Conservation (phyloP, 2,797 vertebrate genomes). For the Sebastes diaconus region DNA sequence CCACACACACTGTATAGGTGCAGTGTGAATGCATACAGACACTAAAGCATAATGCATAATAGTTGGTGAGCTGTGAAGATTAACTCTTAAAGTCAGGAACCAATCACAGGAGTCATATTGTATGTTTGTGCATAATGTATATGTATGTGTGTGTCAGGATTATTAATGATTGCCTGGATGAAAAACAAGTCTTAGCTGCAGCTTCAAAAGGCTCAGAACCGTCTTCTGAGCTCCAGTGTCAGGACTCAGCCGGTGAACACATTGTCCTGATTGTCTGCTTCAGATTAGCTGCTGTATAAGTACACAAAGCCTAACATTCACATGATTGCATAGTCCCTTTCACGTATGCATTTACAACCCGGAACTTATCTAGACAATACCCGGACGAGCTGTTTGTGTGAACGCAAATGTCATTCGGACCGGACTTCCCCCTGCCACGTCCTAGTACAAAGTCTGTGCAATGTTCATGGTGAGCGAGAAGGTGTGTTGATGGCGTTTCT, state of each 20-base stretch:
- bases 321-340: background rate
- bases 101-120: background rate
- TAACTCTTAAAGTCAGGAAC: background rate
- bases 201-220: slow-evolving; percentile 3
- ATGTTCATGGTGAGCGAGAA: too few relatives aligned
- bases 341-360: too few relatives aligned
- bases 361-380: too few relatives aligned
- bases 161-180: slow-evolving; percentile 8
- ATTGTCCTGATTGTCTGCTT: slow-evolving; percentile 4
- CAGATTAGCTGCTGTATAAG: slow-evolving; percentile 3
- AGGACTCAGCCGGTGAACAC: background rate
- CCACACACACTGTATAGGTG: background rate
- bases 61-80: background rate
- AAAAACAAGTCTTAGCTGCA: background rate
- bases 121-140: background rate
- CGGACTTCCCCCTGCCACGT: too few relatives aligned
- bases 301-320: background rate
- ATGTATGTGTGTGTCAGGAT: background rate
- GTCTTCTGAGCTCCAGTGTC: background rate
- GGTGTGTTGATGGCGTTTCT: too few relatives aligned
- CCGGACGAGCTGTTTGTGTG: too few relatives aligned
- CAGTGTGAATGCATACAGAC: background rate
- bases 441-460: too few relatives aligned
- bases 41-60: background rate
- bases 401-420: too few relatives aligned